Evolutionary conservation across 2,113 vertebrate species (phyloP).

Genomic region (Microcebus ravelobensis): DNA sequence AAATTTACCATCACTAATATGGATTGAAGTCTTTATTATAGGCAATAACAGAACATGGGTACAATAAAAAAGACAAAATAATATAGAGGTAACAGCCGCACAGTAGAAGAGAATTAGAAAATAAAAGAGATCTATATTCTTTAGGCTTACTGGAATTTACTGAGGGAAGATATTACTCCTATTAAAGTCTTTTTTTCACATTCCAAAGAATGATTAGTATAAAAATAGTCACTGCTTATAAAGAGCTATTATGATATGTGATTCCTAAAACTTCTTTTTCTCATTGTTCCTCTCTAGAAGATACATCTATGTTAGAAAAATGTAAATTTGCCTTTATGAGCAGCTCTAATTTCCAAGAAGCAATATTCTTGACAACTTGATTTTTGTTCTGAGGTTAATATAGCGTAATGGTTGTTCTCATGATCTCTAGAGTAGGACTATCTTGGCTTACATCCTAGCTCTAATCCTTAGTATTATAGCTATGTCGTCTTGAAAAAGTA

Average conservation of each 20-base stretch:
- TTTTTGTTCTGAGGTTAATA: background rate
- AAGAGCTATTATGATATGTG: background rate
- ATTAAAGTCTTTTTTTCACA: background rate
- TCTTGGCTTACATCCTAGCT: background rate
- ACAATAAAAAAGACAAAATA: background rate
- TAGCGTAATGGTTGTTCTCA: background rate
- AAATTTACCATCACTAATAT: background rate
- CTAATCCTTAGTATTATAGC: background rate
- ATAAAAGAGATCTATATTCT: background rate
- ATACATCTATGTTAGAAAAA: background rate
- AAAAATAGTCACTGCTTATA: background rate
- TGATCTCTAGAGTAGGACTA: background rate
- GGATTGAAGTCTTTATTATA: background rate
- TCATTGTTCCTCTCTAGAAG: background rate
- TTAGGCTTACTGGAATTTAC: background rate
- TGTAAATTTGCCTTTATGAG: background rate
- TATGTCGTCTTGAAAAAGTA: background rate
- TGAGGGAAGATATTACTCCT: background rate
- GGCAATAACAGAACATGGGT: background rate
- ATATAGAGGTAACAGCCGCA: background rate
- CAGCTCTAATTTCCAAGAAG: background rate
- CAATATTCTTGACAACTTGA: background rate
- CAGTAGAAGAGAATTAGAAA: background rate
- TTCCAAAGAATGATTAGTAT: background rate
- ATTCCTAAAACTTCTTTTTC: background rate